Conservation (phyloP, 2,888 invertebrate species). For the Diarsia dahlii region DNA sequence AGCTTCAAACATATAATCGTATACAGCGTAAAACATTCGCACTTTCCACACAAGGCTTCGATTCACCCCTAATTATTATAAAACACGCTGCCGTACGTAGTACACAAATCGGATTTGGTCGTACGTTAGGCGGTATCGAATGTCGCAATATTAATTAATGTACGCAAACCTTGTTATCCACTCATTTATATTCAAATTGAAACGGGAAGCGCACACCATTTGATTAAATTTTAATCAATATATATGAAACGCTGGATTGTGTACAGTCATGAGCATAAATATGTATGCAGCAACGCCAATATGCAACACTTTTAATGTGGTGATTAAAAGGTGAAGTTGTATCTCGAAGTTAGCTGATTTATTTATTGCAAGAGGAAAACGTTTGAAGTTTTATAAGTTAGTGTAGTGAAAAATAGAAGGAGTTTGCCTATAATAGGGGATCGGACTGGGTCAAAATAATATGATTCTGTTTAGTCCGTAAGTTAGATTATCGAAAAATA, state of each 20-base stretch:
- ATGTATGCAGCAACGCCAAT: not conserved
- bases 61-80: conserved; percentile 36
- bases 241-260: conserved; percentile 43
- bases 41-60: conserved; percentile 21
- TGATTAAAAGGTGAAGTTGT: not conserved
- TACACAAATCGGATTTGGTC: conserved; percentile 55
- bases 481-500: too few species aligned
- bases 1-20: not conserved
- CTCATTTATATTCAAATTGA: conserved; percentile 86
- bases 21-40: not conserved
- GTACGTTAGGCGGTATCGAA: conserved; percentile 62
- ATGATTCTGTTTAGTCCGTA: too few species aligned
- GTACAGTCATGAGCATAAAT: not conserved
- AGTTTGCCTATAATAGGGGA: too few species aligned
- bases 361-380: not conserved
- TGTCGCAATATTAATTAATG: conserved; percentile 78
- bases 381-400: not conserved
- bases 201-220: conserved; percentile 73
- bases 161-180: conserved; percentile 69
- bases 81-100: conserved; percentile 53
- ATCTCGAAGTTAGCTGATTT: not conserved
- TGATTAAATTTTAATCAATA: conserved; percentile 78
- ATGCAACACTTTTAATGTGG: not conserved
- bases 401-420: too few species aligned
- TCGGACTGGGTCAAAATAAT: too few species aligned